Percentiles rank a stretch among this genome's conserved stretches.
Evolutionary conservation across 2,888 invertebrate genomes (phyloP).

Genomic region (Octonoba sinensis): DNA sequence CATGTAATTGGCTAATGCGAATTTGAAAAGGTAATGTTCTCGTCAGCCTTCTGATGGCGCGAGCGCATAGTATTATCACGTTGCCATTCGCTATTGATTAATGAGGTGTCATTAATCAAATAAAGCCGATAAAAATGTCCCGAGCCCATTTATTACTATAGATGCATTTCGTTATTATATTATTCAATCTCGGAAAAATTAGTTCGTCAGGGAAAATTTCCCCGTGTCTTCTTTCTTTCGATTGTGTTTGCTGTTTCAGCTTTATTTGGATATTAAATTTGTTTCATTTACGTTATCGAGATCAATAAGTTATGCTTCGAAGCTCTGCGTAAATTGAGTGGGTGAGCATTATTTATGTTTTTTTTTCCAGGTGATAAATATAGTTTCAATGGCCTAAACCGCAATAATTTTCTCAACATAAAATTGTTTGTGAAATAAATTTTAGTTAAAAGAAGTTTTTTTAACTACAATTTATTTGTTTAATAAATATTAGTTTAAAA

Average conservation of each 20-base stretch:
- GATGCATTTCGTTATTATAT: conserved; percentile 41
- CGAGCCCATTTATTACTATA: conserved; percentile 41
- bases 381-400: too few species aligned
- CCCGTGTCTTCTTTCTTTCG: conserved; percentile 2
- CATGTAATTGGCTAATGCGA: conserved; percentile 50
- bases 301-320: too few species aligned
- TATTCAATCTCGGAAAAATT: conserved; percentile 41
- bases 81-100: conserved; percentile 61
- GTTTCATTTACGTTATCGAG: too few species aligned
- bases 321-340: too few species aligned
- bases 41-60: conserved; percentile 53
- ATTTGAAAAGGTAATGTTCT: conserved; percentile 56
- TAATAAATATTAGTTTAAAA: too few species aligned
- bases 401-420: too few species aligned
- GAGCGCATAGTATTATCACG: conserved; percentile 55
- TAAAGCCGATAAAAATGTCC: conserved; percentile 55
- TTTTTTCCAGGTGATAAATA: too few species aligned
- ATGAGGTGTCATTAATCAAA: conserved; percentile 58
- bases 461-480: too few species aligned
- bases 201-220: conserved; percentile 12
- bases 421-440: too few species aligned
- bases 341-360: too few species aligned
- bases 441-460: too few species aligned
- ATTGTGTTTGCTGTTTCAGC: neutral
- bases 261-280: neutral